Percentiles rank a stretch among this genome's conserved stretches.
These are phyloP conservation scores for Corbicula japonica DNA, from an alignment of 2,888 invertebrate genomes.

Conservation along the genomic window DNA sequence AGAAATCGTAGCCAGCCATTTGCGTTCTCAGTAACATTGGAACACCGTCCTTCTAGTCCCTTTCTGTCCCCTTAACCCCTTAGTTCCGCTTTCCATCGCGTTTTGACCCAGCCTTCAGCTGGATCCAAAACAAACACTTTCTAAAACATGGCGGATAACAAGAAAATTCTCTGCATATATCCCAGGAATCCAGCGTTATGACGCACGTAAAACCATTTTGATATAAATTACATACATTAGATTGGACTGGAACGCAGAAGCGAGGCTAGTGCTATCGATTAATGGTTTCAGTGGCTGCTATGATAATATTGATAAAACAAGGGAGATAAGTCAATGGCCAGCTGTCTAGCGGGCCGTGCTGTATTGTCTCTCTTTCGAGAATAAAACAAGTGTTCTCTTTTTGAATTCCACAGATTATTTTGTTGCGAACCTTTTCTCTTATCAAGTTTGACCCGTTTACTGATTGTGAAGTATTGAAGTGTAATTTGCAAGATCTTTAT, in stretches of 20 bases:
- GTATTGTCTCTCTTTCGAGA: too few species aligned
- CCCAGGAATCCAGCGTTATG: conserved; percentile 57
- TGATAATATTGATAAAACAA: too few species aligned
- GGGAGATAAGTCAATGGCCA: too few species aligned
- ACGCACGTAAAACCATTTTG: conserved; percentile 64
- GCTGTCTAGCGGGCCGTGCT: too few species aligned
- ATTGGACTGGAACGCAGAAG: conserved; percentile 16
- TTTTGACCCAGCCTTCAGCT: conserved; percentile 23
- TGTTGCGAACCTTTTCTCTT: too few species aligned
- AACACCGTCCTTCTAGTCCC: conserved; percentile 18
- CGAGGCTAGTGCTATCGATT: conserved; percentile 47
- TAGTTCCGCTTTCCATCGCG: conserved; percentile 28
- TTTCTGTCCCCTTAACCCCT: conserved; percentile 19
- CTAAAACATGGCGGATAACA: conserved; percentile 62
- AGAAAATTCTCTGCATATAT: conserved; percentile 45
- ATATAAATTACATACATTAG: conserved; percentile 69
- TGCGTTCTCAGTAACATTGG: conserved; percentile 81
- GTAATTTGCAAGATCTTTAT: too few species aligned
- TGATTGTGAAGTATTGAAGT: too few species aligned
- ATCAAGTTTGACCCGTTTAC: too few species aligned
- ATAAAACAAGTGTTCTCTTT: too few species aligned
- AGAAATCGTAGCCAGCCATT: conserved; percentile 85
- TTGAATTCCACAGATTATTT: too few species aligned
- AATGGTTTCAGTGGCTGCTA: conserved; percentile 14
- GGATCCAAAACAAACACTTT: conserved; percentile 26